These are phyloP conservation scores for Gadopsis marmoratus DNA, from an alignment of 2,797 vertebrate genomes.

Conservation along the genomic window DNA sequence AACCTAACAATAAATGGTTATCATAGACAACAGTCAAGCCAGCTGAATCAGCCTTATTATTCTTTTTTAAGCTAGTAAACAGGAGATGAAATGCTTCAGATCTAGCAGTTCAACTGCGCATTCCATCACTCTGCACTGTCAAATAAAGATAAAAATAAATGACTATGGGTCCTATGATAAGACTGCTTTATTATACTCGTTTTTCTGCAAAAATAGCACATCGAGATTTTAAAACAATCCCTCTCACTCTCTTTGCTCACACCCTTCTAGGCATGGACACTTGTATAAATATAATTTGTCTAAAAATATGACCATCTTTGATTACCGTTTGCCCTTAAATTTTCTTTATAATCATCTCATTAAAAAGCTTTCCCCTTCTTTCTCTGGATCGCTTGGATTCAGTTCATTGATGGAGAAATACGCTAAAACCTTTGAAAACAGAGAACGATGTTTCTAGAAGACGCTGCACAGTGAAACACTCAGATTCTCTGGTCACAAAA, in stretches of 20 bases:
- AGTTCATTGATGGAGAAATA: constrained; percentile 67
- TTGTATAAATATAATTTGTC: constrained; percentile 85
- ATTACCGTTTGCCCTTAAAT: constrained; percentile 66
- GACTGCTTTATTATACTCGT: constrained; percentile 67
- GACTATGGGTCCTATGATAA: constrained; percentile 68
- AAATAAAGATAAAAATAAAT: constrained; percentile 75
- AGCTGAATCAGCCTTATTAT: constrained; percentile 61
- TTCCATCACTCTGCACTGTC: constrained; percentile 63
- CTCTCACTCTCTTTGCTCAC: constrained; percentile 72
- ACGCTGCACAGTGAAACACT: constrained; percentile 75
- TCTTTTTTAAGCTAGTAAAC: constrained; percentile 63
- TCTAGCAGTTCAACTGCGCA: constrained; percentile 78
- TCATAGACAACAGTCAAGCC: constrained; percentile 71
- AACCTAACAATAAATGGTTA: constrained; percentile 54
- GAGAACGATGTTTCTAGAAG: constrained; percentile 60
- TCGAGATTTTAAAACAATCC: constrained; percentile 86
- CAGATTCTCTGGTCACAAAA: constrained; percentile 65
- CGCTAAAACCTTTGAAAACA: constrained; percentile 60
- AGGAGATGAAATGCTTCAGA: constrained; percentile 73
- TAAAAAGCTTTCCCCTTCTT: constrained; percentile 67
- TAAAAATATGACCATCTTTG: constrained; percentile 81
- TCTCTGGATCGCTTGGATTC: constrained; percentile 61
- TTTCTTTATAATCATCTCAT: constrained; percentile 72
- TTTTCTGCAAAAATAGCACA: constrained; percentile 81
- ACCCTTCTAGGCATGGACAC: constrained; percentile 67